Conservation (phyloP, 92 coral and sea anemone species). For the Phymanthus crucifer region DNA sequence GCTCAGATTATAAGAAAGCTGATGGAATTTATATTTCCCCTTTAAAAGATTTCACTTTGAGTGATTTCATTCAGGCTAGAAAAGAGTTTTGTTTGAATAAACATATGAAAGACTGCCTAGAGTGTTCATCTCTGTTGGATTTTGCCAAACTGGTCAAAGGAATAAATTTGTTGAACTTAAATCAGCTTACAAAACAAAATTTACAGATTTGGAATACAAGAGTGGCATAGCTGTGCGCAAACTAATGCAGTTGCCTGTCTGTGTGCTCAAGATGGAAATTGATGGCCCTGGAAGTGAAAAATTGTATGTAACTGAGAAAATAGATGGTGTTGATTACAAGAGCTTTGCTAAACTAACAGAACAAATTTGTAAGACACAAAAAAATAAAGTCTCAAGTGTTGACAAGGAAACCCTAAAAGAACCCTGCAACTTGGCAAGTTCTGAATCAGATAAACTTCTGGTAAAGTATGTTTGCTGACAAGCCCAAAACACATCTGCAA, state of each 20-base stretch:
- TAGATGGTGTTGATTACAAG: slow-evolving; percentile 19
- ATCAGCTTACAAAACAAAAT: not conserved
- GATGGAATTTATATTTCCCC: slow-evolving; percentile 51
- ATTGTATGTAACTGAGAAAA: slow-evolving; percentile 36
- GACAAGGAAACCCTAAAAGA: slow-evolving; percentile 44
- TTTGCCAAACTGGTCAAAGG: not conserved
- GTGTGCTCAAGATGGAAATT: slow-evolving; percentile 33
- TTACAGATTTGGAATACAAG: slow-evolving; percentile 36
- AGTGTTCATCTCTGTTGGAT: not conserved
- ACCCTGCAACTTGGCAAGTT: slow-evolving; percentile 50
- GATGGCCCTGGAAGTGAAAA: slow-evolving; percentile 33
- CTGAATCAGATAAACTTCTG: slow-evolving; percentile 29
- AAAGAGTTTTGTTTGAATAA: slow-evolving; percentile 19
- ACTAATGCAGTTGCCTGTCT: slow-evolving; percentile 48
- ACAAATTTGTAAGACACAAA: slow-evolving; percentile 40
- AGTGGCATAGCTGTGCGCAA: slow-evolving; percentile 40
- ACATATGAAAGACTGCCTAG: not conserved
- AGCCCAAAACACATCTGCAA: slow-evolving; percentile 29
- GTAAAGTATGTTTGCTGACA: slow-evolving; percentile 44
- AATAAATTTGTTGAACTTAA: too few relatives aligned
- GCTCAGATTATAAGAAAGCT: slow-evolving; percentile 25
- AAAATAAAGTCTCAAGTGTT: slow-evolving; percentile 12
- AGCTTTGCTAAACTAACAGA: slow-evolving; percentile 31
- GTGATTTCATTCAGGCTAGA: slow-evolving; percentile 24
- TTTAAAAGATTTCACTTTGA: slow-evolving; percentile 28